Evolutionary conservation across 2,888 invertebrate genomes (phyloP), one percentile per base, ranked within the genome.

Genomic region (Phytoseiulus persimilis): DNA sequence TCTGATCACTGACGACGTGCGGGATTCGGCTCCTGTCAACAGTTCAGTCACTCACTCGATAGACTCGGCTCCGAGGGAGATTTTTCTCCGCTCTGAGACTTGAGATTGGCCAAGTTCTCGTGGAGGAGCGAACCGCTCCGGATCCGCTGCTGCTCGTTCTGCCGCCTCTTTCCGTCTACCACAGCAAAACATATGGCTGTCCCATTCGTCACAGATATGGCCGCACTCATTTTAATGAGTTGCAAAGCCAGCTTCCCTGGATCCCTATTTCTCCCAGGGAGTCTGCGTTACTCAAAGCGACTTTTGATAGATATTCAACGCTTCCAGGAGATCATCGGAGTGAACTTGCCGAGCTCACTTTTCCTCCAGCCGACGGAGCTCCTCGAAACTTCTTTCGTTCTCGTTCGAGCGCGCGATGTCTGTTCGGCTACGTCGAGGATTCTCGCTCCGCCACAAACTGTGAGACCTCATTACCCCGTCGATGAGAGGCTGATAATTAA

Each of bases 151-250:
- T 46, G 46, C 46, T 14, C 46, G 46, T 14, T 46, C 14, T 46
- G 65, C 65, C 65, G 5, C 9, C 65, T 65, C 65, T 14, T 65
- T 18, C 65, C 65, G 65, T 65, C 65, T 65, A 65, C 65, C 18
- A 65, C 65, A 65, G 65, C 65, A 65, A 65, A 65, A 65, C 65
- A 65, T 65, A 65, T 65, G 65, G 65, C 65, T 65, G 65, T 65
- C 18, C 28, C 65, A 65, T 65, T 65, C 65, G 65, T 65, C 65
- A 65, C 65, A 65, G 65, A 65, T 65, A 65, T 65, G 65, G 11
- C 65, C 18, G 65, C 65, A 14, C 28, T 65, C 65, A 65, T 65
- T 65, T 65, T 65, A 65, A 65, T 65, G 65, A 65, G 65, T 65
- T 65, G 65, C 65, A 65, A 65, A 65, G 65, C 18, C 65, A 23